Evolutionary conservation across 2,113 vertebrate species (phyloP).

Genomic region (Lagopus muta): DNA sequence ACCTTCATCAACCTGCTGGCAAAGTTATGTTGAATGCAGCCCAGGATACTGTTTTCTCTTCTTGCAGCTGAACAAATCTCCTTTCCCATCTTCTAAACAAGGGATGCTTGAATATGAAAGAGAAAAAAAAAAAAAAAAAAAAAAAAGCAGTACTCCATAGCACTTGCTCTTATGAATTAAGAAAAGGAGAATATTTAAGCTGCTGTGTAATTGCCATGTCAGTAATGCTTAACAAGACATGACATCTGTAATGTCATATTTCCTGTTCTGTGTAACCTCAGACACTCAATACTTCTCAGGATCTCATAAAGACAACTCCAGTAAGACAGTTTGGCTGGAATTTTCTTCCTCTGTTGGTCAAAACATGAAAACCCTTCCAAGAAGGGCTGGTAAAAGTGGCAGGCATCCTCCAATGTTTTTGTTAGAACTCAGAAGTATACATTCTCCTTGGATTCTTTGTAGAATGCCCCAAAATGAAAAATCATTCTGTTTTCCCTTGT

Average conservation of each 20-base stretch:
- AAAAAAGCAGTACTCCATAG: neutral
- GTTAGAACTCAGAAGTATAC: neutral
- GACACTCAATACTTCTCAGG: neutral
- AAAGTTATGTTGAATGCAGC: neutral
- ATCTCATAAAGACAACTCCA: neutral
- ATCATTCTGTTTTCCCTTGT: neutral
- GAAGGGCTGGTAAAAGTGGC: neutral
- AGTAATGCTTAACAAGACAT: neutral
- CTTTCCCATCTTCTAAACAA: neutral
- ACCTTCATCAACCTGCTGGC: neutral
- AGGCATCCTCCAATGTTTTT: neutral
- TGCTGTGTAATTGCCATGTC: neutral
- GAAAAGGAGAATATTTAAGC: neutral
- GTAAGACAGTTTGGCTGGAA: neutral
- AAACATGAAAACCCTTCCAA: neutral
- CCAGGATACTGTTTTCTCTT: neutral
- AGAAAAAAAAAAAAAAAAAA: neutral
- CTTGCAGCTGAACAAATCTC: neutral
- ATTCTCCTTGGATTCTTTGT: neutral
- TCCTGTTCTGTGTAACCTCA: neutral
- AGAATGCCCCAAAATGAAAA: neutral
- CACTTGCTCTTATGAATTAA: neutral
- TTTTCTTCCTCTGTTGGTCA: neutral
- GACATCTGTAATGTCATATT: neutral
- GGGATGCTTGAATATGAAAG: neutral